phyloP scores from a whole-genome alignment of 2,797 vertebrate species.

The Phataginus tetradactyla region DNA sequence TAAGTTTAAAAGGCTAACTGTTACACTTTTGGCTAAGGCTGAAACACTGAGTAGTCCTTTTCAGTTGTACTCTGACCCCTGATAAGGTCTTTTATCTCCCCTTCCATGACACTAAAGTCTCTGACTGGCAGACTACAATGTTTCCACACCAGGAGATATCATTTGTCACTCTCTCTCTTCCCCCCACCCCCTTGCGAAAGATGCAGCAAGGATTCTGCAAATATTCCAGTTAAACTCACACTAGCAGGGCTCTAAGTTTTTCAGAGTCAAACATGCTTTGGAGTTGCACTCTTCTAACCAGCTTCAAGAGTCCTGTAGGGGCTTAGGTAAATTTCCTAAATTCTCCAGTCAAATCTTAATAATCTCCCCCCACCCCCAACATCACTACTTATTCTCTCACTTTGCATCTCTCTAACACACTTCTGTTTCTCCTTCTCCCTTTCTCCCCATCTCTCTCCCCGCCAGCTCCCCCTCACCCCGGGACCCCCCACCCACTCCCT shows the following conservation, averaged over 20 bases:
- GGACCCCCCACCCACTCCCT: too few species aligned
- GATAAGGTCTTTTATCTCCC: constrained; percentile 61
- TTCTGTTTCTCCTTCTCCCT: background rate
- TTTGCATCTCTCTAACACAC: background rate
- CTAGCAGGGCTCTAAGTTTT: background rate
- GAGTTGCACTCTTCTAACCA: background rate
- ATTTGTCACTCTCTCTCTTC: background rate
- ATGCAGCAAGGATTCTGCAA: background rate
- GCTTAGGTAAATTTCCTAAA: background rate
- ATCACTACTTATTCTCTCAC: background rate
- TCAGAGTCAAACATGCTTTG: constrained; percentile 17
- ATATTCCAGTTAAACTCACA: background rate
- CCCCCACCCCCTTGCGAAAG: background rate
- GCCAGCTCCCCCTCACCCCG: background rate
- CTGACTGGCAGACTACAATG: constrained; percentile 24
- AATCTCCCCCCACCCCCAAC: too few species aligned
- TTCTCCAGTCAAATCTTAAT: background rate
- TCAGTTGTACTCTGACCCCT: background rate
- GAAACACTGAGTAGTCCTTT: background rate
- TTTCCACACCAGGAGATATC: background rate
- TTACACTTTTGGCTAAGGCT: background rate
- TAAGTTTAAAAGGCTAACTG: background rate
- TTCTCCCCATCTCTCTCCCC: too few species aligned
- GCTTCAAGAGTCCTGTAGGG: background rate
- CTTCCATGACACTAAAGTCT: background rate